Percentiles rank a stretch among this genome's conserved stretches.
Evolutionary conservation across 2,888 invertebrate genomes (phyloP).

Genomic region (Patella ulyssiponensis): DNA sequence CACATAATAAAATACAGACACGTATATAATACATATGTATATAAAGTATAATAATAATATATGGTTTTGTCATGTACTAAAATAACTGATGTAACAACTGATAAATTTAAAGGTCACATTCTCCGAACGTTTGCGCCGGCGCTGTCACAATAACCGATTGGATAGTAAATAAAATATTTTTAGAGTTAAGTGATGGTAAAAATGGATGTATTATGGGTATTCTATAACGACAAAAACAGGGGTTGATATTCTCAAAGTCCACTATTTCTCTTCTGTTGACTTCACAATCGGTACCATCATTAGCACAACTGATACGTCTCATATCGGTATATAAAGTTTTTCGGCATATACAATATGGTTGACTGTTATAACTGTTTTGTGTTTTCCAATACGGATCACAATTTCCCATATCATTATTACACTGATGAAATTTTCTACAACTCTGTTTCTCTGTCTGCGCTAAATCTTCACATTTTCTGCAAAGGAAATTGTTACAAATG

Average conservation of each 20-base stretch:
- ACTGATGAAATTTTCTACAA: conserved; percentile 32
- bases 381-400: conserved; percentile 27
- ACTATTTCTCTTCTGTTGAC: conserved; percentile 23
- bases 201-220: conserved; percentile 28
- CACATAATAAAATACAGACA: too few relatives aligned
- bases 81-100: too few relatives aligned
- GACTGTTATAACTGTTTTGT: conserved; percentile 12
- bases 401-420: conserved; percentile 27
- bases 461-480: conserved; percentile 10
- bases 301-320: conserved; percentile 26
- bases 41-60: not conserved
- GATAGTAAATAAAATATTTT: not conserved
- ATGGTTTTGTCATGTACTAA: too few relatives aligned
- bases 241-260: conserved; percentile 15
- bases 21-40: not conserved
- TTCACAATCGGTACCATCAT: conserved; percentile 27
- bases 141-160: conserved; percentile 1
- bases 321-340: conserved; percentile 25
- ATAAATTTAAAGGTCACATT: not conserved
- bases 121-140: not conserved
- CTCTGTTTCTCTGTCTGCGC: conserved; percentile 12
- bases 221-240: conserved; percentile 33
- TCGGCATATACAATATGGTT: conserved; percentile 36
- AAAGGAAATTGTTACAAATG: not conserved
- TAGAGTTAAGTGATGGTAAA: not conserved